Percentiles rank a stretch among this genome's conserved stretches.
phyloP scores from a whole-genome alignment of 2,113 vertebrate genomes.

The Percopsis transmontana region DNA sequence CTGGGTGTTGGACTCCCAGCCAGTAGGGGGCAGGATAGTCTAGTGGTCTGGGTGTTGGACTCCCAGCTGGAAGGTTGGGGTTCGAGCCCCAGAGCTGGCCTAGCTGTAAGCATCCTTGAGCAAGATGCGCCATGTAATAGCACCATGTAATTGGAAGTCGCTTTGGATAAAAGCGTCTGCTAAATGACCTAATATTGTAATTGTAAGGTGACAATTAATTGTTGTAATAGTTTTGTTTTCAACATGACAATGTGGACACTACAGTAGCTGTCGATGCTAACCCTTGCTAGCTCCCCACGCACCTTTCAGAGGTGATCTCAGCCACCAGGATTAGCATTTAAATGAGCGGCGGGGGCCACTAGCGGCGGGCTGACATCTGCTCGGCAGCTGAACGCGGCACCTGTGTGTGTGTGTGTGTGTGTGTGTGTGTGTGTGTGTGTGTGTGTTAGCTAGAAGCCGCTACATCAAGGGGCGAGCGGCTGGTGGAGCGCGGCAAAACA shows the following conservation, averaged over 20 bases:
- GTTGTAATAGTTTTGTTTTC: too few species aligned
- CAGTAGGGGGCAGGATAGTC: too few species aligned
- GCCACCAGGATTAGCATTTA: neutral
- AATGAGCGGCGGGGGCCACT: conserved; percentile 2
- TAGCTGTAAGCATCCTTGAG: too few species aligned
- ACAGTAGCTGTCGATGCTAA: neutral
- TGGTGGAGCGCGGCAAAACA: conserved; percentile 7
- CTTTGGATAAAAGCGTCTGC: too few species aligned
- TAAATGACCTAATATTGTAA: too few species aligned
- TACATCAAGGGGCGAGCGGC: conserved; percentile 2
- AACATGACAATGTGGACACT: neutral
- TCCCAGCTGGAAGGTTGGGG: too few species aligned
- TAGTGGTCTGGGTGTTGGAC: too few species aligned
- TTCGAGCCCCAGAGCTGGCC: too few species aligned
- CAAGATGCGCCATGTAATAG: too few species aligned
- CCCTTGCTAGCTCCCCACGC: neutral
- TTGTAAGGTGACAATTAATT: too few species aligned
- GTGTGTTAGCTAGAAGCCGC: neutral
- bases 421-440: neutral
- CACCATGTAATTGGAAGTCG: too few species aligned
- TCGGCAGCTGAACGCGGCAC: conserved; percentile 29
- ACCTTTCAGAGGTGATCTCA: neutral
- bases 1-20: too few species aligned
- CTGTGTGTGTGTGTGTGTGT: conserved; percentile 4
- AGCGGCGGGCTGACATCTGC: conserved; percentile 12